These are phyloP conservation scores for Druon quercuslanigerum DNA, from an alignment of 1,140 invertebrate genomes.

Conservation along the genomic window DNA sequence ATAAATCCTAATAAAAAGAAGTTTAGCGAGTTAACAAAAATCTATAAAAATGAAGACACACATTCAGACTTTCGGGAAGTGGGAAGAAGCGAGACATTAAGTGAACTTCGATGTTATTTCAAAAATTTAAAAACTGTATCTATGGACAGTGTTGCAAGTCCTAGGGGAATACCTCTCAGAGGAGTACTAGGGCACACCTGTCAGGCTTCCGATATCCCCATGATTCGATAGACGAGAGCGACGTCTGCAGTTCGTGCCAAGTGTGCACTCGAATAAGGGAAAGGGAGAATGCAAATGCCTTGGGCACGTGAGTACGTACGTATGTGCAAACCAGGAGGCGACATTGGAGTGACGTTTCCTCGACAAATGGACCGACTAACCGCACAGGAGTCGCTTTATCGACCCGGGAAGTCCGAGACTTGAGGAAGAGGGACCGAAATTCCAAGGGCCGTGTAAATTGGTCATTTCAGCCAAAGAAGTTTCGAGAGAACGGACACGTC, in stretches of 20 bases:
- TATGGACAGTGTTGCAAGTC: background rate
- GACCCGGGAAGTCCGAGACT: background rate
- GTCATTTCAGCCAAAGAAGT: constrained; percentile 44
- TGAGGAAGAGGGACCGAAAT: constrained; percentile 37
- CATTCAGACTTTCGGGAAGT: too few species aligned
- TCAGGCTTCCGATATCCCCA: constrained; percentile 1
- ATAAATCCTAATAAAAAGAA: too few species aligned
- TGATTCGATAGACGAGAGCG: background rate
- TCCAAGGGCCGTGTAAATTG: constrained; percentile 50
- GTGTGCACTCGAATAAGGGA: constrained; percentile 8
- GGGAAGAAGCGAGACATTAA: background rate
- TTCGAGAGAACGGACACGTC: constrained; percentile 46
- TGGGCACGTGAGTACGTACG: constrained; percentile 5
- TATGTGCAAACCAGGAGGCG: background rate
- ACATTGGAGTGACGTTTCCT: constrained; percentile 20
- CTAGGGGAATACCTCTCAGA: background rate
- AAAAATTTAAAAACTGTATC: background rate
- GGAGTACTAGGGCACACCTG: constrained; percentile 3
- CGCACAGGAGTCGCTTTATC: constrained; percentile 15
- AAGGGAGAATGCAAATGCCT: constrained; percentile 2
- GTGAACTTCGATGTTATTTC: background rate
- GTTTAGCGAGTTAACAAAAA: too few species aligned
- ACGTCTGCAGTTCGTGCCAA: constrained; percentile 8
- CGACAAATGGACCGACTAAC: constrained; percentile 23
- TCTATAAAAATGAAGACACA: too few species aligned